Percentiles rank a stretch among this genome's conserved stretches.
These are phyloP conservation scores for Rapana venosa DNA, from an alignment of 2,888 invertebrate genomes.

Conservation along the genomic window DNA sequence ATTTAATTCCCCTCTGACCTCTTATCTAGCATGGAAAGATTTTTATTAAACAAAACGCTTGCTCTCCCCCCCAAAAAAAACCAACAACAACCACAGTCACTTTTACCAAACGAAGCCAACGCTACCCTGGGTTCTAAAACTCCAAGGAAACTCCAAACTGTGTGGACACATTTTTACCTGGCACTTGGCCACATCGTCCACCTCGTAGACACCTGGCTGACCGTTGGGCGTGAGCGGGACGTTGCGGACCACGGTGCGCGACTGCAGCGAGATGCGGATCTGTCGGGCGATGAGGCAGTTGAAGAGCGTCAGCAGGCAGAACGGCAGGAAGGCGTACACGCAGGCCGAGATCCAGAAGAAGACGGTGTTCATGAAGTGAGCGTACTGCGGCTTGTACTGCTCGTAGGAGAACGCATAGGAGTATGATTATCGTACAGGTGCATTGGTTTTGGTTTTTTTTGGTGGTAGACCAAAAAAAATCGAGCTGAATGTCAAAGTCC, in stretches of 20 bases:
- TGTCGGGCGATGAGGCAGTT: slow-evolving; percentile 51
- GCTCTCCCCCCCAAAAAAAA: too few species aligned
- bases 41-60: too few species aligned
- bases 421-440: background rate
- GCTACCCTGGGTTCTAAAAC: too few species aligned
- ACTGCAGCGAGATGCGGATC: slow-evolving; percentile 46
- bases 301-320: slow-evolving; percentile 50
- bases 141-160: background rate
- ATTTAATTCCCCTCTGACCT: too few species aligned
- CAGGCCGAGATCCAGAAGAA: slow-evolving; percentile 49
- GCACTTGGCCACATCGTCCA: background rate
- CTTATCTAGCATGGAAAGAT: too few species aligned
- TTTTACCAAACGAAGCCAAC: too few species aligned
- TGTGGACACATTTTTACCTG: background rate
- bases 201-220: background rate
- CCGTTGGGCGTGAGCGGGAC: slow-evolving; percentile 29
- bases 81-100: too few species aligned
- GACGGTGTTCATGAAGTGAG: slow-evolving; percentile 35
- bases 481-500: too few species aligned
- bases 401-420: background rate
- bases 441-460: too few species aligned
- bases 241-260: slow-evolving; percentile 42
- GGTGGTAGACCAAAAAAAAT: too few species aligned
- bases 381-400: slow-evolving; percentile 36
- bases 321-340: slow-evolving; percentile 52